A percentile compares a stretch with the other conserved stretches of the same genome.
Conservation (phyloP, 2,113 vertebrate genomes). For the Scatophagus argus region DNA sequence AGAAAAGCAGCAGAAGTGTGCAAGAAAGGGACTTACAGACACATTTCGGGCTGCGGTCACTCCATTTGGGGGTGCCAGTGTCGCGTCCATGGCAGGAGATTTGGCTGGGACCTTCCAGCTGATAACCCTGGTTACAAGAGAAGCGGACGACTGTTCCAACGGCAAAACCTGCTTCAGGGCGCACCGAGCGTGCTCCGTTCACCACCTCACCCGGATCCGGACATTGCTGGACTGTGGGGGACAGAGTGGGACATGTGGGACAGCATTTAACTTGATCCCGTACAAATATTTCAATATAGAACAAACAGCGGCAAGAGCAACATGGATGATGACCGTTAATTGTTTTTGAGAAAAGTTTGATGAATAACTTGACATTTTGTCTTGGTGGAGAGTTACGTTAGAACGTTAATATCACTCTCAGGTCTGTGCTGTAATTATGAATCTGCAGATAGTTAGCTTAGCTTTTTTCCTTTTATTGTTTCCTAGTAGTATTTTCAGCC, state of each 20-base stretch:
- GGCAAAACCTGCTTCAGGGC: constrained; percentile 88
- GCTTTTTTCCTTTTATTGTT: too few relatives aligned
- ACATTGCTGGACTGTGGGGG: constrained; percentile 88
- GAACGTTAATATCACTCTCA: too few relatives aligned
- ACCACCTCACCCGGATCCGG: constrained; percentile 92
- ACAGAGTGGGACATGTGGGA: not conserved
- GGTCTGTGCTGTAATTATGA: too few relatives aligned
- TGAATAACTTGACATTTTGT: not conserved
- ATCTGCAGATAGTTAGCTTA: too few relatives aligned
- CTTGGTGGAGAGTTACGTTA: too few relatives aligned
- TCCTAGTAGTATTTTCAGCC: too few relatives aligned
- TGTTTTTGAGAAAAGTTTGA: not conserved
- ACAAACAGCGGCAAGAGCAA: not conserved
- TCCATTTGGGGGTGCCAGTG: constrained; percentile 93
- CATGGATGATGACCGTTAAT: not conserved
- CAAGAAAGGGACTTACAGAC: constrained; percentile 86
- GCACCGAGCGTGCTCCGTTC: constrained; percentile 89
- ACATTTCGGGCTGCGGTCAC: constrained; percentile 92
- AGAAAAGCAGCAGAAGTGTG: not conserved
- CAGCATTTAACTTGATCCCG: not conserved
- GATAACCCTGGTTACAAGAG: constrained; percentile 92
- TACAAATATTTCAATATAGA: not conserved
- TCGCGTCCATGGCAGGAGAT: constrained; percentile 92
- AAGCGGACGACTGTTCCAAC: constrained; percentile 92
- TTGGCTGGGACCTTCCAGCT: constrained; percentile 89